Percentiles rank a stretch among this genome's conserved stretches.
phyloP scores from a whole-genome alignment of 2,797 vertebrate species.

The Sebastes aleutianus region DNA sequence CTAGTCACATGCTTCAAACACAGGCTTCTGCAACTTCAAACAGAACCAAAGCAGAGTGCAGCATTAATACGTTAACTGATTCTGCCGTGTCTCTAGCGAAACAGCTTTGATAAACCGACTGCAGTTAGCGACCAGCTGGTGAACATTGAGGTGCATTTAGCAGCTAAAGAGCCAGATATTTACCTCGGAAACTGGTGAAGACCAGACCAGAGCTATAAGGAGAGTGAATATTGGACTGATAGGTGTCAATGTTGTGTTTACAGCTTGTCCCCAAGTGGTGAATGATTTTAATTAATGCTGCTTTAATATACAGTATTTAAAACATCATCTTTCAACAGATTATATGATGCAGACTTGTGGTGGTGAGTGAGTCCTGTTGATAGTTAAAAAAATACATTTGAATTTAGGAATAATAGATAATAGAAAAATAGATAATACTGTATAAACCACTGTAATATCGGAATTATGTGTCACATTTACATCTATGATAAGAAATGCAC shows the following conservation, averaged over 20 bases:
- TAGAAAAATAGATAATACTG: no score
- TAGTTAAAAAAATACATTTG: no score
- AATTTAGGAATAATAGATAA: no score
- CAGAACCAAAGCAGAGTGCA: neutral
- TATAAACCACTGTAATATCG: neutral
- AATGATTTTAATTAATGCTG: neutral
- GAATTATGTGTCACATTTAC: neutral
- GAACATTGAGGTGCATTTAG: neutral
- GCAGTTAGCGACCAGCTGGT: neutral
- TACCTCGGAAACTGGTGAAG: neutral
- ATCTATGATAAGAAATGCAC: neutral
- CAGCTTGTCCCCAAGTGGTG: neutral
- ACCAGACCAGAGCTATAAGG: neutral
- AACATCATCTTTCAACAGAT: neutral
- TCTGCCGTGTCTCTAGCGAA: neutral
- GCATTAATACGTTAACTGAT: neutral
- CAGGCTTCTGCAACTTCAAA: neutral
- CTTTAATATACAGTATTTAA: neutral
- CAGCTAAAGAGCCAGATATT: neutral
- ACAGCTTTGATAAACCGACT: neutral
- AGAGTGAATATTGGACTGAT: neutral
- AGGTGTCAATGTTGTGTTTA: neutral
- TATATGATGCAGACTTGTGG: neutral
- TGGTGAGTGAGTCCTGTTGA: neutral
- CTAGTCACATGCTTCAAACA: neutral